Conservation (phyloP, 2,888 invertebrate species). For the Agonopterix alstromeriana region DNA sequence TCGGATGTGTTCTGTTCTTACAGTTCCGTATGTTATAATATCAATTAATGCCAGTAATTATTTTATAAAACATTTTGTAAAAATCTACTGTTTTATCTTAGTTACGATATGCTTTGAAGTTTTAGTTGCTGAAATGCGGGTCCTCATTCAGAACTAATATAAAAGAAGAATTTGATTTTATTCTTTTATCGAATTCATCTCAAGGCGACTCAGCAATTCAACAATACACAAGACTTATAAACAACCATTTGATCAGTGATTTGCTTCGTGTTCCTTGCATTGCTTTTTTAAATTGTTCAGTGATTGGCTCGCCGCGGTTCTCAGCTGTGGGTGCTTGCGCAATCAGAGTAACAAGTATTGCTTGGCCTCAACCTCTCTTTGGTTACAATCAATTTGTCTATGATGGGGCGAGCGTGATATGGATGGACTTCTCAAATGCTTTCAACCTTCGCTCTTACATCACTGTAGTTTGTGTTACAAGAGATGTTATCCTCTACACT, state of each 20-base stretch:
- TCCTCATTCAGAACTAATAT: too few relatives aligned
- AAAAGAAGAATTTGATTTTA: too few relatives aligned
- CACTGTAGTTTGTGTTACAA: constrained; percentile 3
- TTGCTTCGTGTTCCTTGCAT: neutral
- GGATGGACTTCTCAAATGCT: constrained; percentile 7
- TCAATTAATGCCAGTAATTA: too few relatives aligned
- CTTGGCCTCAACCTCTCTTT: constrained; percentile 16
- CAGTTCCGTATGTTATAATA: too few relatives aligned
- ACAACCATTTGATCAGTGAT: neutral
- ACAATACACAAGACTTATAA: too few relatives aligned
- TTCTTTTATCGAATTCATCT: too few relatives aligned
- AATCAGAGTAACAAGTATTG: constrained; percentile 12
- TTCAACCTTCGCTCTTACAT: constrained; percentile 7
- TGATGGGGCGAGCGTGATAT: constrained; percentile 8
- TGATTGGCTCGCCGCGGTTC: constrained; percentile 8
- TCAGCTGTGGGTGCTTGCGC: constrained; percentile 10
- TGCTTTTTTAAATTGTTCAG: constrained; percentile 6
- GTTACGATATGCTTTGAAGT: too few relatives aligned
- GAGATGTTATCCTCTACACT: constrained; percentile 3
- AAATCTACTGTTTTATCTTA: too few relatives aligned
- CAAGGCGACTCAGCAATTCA: too few relatives aligned
- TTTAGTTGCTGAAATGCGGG: too few relatives aligned
- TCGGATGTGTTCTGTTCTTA: too few relatives aligned
- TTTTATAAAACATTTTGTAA: too few relatives aligned
- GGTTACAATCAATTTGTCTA: constrained; percentile 13